Evolutionary conservation across 2,888 invertebrate species (phyloP), one percentile per base, ranked within the genome.

Genomic region (Melipona bicolor): DNA sequence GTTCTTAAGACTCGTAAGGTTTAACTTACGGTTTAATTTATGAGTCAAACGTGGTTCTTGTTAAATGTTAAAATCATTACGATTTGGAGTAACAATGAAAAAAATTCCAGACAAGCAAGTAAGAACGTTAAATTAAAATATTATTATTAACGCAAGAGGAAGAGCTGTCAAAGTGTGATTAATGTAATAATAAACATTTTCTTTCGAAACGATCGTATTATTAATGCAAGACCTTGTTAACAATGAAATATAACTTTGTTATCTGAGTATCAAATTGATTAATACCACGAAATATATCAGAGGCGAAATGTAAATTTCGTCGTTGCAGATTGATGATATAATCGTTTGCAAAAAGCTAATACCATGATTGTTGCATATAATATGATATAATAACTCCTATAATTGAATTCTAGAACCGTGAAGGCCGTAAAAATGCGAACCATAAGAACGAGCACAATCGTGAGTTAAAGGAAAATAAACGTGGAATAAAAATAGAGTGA

Each of bases 271-370:
- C n/a, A 24, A n/a, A 3, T 5, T 5, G 15, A n/a, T 56, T 15
- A 15, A 56, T 5, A 56, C 13, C 13, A 5, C 56, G n/a, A 4
- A 2, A 5, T 59, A n/a, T 13, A 59, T 59, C 5, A n/a, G 0
- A 59, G 15, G n/a, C 15, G 43, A 43, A n/a, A 24, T 15, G 56
- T n/a, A 15, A n/a, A 21, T 59, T n/a, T n/a, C 15, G 24, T 5
- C 5, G n/a, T n/a, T 2, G n/a, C 5, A 56, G 2, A n/a, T n/a
- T 59, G 2, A 15, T 2, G n/a, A n/a, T 13, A 0, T n/a, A 21
- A 54, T 21, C 21, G 21, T 59, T n/a, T 2, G 13, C 56, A n/a
- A n/a, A 59, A n/a, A 5, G n/a, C n/a, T n/a, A 3, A 59, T 15
- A 59, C 13, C 2, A n/a, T 13, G n/a, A 56, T 59, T 0, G 5